Evolutionary conservation across 2,888 invertebrate species (phyloP), one percentile per base, ranked within the genome.

Genomic region (Trachelus iudaicus): DNA sequence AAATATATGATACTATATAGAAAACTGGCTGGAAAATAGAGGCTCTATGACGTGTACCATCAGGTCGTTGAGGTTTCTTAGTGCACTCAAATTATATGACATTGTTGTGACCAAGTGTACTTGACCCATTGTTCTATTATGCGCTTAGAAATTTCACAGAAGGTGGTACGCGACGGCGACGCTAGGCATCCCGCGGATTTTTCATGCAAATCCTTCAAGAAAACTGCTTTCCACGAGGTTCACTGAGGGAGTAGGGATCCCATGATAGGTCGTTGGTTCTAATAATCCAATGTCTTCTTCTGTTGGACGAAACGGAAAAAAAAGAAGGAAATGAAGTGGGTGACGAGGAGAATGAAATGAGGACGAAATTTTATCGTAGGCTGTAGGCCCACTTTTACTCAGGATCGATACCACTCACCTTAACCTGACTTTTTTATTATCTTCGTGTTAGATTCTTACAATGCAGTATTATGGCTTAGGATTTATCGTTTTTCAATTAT

Each of bases 91-190:
- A 86, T 87, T 87, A 86, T 84, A 83, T 76, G 76, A 83, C 84
- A 85, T 87, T 86, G 83, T 86, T 83, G 82, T 76, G 69, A 75
- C 77, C 79, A 73, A 78, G 81, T 79, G 78, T 83, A 84, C 84
- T 86, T 87, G 86, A 85, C 85, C 87, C 83, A 82, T 85, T 85
- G 86, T 82, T 82, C 74, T 85, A 83, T 85, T 85, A 85, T 31
- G 31, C 31, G 34, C 31, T 31, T 34, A 33, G 31, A 23, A 31
- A 71, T 71, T 2, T 71, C 31, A 31, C 13, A 23, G 31, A 31
- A 23, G 6, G 31, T 33, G 3, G 33, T 34, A 34, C 71, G 31
- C 31, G 31, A 71, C 12, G 71, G 15, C 71, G 33, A 31, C 56
- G 56, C 23, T 23, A 56, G 56, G 56, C 56, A 23, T 56, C 9